phyloP scores from a whole-genome alignment of 1,140 invertebrate species.

The Lineus longissimus region DNA sequence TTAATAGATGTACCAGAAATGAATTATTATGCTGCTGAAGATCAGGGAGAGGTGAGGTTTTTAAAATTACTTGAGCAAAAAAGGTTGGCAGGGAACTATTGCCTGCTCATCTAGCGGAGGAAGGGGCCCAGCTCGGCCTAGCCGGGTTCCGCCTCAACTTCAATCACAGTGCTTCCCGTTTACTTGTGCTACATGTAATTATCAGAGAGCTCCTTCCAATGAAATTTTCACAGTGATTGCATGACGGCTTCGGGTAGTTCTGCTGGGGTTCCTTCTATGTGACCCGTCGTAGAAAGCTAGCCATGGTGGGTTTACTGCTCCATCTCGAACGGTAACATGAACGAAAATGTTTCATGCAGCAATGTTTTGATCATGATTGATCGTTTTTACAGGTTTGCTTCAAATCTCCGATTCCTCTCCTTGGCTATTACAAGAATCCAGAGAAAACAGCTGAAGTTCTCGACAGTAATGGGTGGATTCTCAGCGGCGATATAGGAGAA shows the following conservation, averaged over 20 bases:
- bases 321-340: not conserved
- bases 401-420: slow-evolving; percentile 73
- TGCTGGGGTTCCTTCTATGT: too few relatives aligned
- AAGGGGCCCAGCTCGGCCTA: too few relatives aligned
- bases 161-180: too few relatives aligned
- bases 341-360: not conserved
- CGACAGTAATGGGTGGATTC: slow-evolving; percentile 56
- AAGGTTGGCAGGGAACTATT: too few relatives aligned
- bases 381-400: slow-evolving; percentile 64
- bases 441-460: slow-evolving; percentile 54
- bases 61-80: too few relatives aligned
- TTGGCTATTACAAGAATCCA: slow-evolving; percentile 68
- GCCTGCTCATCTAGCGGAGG: too few relatives aligned
- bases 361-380: not conserved
- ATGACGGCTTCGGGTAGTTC: too few relatives aligned
- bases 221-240: too few relatives aligned
- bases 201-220: too few relatives aligned
- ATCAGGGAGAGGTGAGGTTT: slow-evolving; percentile 50
- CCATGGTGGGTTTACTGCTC: not conserved
- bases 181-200: too few relatives aligned
- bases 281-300: not conserved
- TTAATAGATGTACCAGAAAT: slow-evolving; percentile 96
- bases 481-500: slow-evolving; percentile 55
- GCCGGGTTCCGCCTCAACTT: too few relatives aligned
- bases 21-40: slow-evolving; percentile 78